A percentile compares a stretch with the other conserved stretches of the same genome.
These are phyloP conservation scores for Crocidura indochinensis DNA, from an alignment of 2,797 vertebrate species.

Conservation along the genomic window DNA sequence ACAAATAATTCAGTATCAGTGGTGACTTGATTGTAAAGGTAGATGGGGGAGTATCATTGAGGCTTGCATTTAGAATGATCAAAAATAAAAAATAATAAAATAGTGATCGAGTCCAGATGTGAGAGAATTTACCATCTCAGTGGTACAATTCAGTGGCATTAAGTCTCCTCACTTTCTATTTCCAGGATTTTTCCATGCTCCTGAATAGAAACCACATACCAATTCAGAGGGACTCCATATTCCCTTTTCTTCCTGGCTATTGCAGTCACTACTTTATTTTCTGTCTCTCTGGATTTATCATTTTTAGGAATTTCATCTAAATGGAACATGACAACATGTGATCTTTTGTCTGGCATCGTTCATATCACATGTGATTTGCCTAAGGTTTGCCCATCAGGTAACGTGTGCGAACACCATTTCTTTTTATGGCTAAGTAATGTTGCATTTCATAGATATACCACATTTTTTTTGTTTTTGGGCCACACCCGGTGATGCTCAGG, in stretches of 20 bases:
- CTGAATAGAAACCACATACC: constrained; percentile 6
- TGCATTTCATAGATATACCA: not conserved
- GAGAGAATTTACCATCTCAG: not conserved
- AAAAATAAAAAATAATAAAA: no score
- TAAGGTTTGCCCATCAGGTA: not conserved
- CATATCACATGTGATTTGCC: not conserved
- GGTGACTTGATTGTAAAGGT: not conserved
- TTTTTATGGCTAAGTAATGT: constrained; percentile 53
- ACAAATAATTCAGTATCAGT: not conserved
- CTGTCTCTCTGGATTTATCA: constrained; percentile 41
- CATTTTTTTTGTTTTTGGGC: no score
- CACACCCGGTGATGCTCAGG: no score
- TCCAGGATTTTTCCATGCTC: constrained; percentile 39
- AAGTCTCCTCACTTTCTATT: constrained; percentile 33
- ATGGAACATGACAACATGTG: not conserved
- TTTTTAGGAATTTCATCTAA: constrained; percentile 3
- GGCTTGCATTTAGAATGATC: not conserved
- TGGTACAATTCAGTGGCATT: not conserved
- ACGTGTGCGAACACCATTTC: constrained; percentile 36
- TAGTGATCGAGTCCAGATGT: constrained; percentile 5
- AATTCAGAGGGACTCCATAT: not conserved
- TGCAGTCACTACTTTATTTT: constrained; percentile 10
- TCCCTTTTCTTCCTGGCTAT: not conserved
- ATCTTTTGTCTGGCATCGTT: constrained; percentile 51
- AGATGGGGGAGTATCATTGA: not conserved